Evolutionary conservation across 2,797 vertebrate genomes (phyloP).

Genomic region (Rhinogobio ventralis): DNA sequence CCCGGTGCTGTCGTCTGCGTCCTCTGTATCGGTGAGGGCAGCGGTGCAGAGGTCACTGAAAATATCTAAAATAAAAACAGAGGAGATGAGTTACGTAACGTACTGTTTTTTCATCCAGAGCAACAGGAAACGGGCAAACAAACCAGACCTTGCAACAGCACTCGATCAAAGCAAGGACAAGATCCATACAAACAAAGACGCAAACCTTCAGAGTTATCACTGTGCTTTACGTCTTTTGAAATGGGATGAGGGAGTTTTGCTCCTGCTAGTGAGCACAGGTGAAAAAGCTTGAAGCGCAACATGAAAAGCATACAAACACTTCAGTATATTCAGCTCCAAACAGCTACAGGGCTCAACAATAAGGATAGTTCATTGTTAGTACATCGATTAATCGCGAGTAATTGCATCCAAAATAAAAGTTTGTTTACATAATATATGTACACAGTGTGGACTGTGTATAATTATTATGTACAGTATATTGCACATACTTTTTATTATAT

Average conservation of each 20-base stretch:
- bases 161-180: slow-evolving; percentile 30
- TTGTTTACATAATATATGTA: no score
- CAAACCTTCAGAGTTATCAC: background rate
- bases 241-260: background rate
- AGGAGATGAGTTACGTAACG: background rate
- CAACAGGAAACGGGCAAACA: slow-evolving; percentile 21
- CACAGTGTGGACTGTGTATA: no score
- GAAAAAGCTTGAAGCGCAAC: slow-evolving; percentile 25
- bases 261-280: slow-evolving; percentile 5
- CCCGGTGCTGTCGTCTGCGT: slow-evolving; percentile 74
- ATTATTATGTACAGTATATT: no score
- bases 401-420: no score
- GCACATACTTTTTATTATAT: no score
- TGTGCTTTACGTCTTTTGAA: slow-evolving; percentile 33
- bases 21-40: slow-evolving; percentile 75
- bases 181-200: background rate
- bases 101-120: background rate
- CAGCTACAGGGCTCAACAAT: slow-evolving; percentile 16
- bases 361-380: background rate
- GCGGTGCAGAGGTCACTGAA: slow-evolving; percentile 83
- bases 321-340: background rate
- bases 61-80: slow-evolving; percentile 74
- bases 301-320: slow-evolving; percentile 21
- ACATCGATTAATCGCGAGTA: no score
- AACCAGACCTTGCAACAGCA: slow-evolving; percentile 37